A percentile compares a stretch with the other conserved stretches of the same genome.
These are phyloP conservation scores for Aurelia coerulea DNA, from an alignment of 30 jellyfish, hydroid and myxozoan species.

Conservation along the genomic window DNA sequence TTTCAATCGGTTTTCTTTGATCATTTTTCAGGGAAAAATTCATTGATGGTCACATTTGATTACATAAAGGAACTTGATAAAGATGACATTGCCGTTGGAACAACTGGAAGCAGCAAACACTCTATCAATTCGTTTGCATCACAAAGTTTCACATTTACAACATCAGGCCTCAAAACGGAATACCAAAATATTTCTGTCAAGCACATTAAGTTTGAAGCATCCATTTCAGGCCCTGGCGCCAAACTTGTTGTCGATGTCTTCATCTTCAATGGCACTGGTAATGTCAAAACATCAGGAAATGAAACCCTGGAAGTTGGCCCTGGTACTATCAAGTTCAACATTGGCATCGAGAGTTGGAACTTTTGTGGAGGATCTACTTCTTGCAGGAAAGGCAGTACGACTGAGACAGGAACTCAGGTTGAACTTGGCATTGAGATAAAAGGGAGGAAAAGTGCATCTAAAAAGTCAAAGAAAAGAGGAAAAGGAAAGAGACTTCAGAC, in stretches of 20 bases:
- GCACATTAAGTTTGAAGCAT: slow-evolving; percentile 15
- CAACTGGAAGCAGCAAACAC: slow-evolving; percentile 30
- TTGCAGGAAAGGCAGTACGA: not conserved
- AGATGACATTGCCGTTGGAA: not conserved
- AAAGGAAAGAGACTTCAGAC: too few relatives aligned
- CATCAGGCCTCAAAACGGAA: slow-evolving; percentile 19
- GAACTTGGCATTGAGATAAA: too few relatives aligned
- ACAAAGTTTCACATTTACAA: slow-evolving; percentile 7
- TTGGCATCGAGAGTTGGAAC: slow-evolving; percentile 7
- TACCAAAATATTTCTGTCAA: slow-evolving; percentile 32
- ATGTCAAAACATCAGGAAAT: slow-evolving; percentile 11
- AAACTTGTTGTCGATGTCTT: not conserved
- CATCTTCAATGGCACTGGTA: slow-evolving; percentile 48
- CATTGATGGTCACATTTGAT: slow-evolving; percentile 3
- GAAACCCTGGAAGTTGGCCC: slow-evolving; percentile 11
- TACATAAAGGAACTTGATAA: not conserved
- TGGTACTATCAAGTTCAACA: slow-evolving; percentile 46
- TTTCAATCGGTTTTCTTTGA: too few relatives aligned
- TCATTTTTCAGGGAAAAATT: not conserved
- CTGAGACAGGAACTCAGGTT: too few relatives aligned
- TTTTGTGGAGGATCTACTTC: slow-evolving; percentile 32
- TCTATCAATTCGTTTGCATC: slow-evolving; percentile 37
- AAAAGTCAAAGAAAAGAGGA: too few relatives aligned
- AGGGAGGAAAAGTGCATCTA: too few relatives aligned
- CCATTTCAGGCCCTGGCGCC: not conserved